phyloP scores from a whole-genome alignment of 2,888 invertebrate genomes.

The Himalopsyche tibetana region DNA sequence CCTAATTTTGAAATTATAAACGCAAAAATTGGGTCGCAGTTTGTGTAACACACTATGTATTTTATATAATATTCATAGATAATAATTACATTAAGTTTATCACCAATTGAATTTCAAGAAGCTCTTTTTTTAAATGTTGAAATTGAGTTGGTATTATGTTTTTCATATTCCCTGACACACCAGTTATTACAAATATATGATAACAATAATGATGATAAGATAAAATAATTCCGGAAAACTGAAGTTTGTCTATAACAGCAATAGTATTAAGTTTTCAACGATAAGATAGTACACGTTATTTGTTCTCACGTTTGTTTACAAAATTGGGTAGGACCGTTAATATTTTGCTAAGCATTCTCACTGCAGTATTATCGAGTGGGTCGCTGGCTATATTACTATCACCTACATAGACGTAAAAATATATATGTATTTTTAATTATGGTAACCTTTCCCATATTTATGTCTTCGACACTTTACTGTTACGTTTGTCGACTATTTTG shows the following conservation, averaged over 20 bases:
- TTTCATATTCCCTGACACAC: too few relatives aligned
- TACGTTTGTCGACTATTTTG: neutral
- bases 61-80: too few relatives aligned
- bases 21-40: too few relatives aligned
- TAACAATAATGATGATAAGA: neutral
- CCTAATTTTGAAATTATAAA: too few relatives aligned
- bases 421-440: neutral
- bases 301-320: neutral
- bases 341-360: neutral
- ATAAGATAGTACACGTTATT: neutral
- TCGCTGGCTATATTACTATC: neutral
- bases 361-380: neutral
- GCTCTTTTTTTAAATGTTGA: too few relatives aligned
- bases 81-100: too few relatives aligned
- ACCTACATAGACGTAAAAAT: too few relatives aligned
- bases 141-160: too few relatives aligned
- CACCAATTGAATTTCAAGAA: too few relatives aligned
- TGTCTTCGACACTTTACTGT: neutral
- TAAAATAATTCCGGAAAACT: neutral
- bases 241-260: neutral
- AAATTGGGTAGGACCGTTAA: neutral
- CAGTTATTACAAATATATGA: neutral
- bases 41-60: too few relatives aligned
- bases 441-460: constrained; percentile 10
- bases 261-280: neutral